Percentiles rank a stretch among this genome's conserved stretches.
Conservation (phyloP, 1,140 invertebrate species). For the Dufourea novaeangliae region DNA sequence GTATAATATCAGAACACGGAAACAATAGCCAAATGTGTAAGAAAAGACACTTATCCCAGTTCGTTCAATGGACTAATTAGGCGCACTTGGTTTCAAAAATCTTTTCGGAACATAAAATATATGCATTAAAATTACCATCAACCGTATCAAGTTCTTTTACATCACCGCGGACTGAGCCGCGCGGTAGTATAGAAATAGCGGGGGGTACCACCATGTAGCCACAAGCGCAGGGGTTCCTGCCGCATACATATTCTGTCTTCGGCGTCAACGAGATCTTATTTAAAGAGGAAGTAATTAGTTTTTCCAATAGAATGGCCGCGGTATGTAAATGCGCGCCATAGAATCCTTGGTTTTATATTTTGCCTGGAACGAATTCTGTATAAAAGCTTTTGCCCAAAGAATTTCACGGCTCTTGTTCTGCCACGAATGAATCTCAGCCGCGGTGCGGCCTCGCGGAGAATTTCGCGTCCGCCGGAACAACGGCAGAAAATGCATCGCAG, state of each 20-base stretch:
- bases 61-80: background rate
- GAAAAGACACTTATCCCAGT: background rate
- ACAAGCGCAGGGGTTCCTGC: background rate
- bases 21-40: background rate
- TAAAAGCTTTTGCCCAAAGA: constrained; percentile 32
- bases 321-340: background rate
- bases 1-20: background rate
- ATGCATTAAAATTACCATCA: background rate
- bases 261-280: constrained; percentile 4
- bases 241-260: background rate
- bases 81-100: background rate
- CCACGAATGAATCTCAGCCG: constrained; percentile 46
- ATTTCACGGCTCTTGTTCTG: constrained; percentile 32
- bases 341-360: constrained; percentile 20
- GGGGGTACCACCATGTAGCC: background rate
- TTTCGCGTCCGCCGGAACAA: constrained; percentile 60
- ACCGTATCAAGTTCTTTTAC: background rate
- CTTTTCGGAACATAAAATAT: background rate
- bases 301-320: constrained; percentile 3
- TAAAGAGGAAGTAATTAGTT: constrained; percentile 8
- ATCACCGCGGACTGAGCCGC: background rate
- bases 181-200: background rate
- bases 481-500: constrained; percentile 60
- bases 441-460: constrained; percentile 41
- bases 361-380: background rate